Percentiles rank a stretch among this genome's conserved stretches.
Conservation (phyloP, 2,797 vertebrate species). For the Sebastes melanostomus region DNA sequence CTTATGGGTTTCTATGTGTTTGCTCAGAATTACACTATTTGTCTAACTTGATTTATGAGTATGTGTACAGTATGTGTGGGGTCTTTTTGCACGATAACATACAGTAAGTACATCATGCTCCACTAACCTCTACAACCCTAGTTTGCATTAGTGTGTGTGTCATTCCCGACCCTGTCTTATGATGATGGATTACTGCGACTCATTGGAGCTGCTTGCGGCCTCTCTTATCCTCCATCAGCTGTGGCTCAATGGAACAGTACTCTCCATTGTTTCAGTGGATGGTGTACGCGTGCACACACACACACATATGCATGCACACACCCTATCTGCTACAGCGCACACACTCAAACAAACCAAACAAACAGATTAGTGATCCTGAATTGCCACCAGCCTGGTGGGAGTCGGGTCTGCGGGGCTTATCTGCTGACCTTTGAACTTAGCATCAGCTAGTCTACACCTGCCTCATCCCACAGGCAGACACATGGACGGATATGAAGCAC, state of each 20-base stretch:
- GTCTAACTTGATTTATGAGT: slow-evolving; percentile 19
- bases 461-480: slow-evolving; percentile 13
- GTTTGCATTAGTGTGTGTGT: slow-evolving; percentile 36
- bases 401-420: slow-evolving; percentile 61
- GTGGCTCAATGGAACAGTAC: slow-evolving; percentile 67
- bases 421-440: slow-evolving; percentile 62
- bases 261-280: slow-evolving; percentile 66
- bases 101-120: slow-evolving; percentile 34
- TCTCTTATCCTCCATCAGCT: slow-evolving; percentile 71
- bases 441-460: slow-evolving; percentile 51
- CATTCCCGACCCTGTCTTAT: slow-evolving; percentile 60
- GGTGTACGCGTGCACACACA: neutral
- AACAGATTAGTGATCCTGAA: slow-evolving; percentile 69
- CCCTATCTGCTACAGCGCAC: slow-evolving; percentile 20
- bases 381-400: slow-evolving; percentile 52
- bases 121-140: slow-evolving; percentile 18
- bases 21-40: neutral
- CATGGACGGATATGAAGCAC: neutral
- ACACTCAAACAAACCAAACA: slow-evolving; percentile 56
- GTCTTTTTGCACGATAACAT: slow-evolving; percentile 36
- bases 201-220: slow-evolving; percentile 61
- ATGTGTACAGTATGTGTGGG: slow-evolving; percentile 27
- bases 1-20: neutral
- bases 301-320: slow-evolving; percentile 12
- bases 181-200: slow-evolving; percentile 76